A percentile compares a stretch with the other conserved stretches of the same genome.
phyloP scores from a whole-genome alignment of 2,888 invertebrate genomes.

The Meteorus colon region DNA sequence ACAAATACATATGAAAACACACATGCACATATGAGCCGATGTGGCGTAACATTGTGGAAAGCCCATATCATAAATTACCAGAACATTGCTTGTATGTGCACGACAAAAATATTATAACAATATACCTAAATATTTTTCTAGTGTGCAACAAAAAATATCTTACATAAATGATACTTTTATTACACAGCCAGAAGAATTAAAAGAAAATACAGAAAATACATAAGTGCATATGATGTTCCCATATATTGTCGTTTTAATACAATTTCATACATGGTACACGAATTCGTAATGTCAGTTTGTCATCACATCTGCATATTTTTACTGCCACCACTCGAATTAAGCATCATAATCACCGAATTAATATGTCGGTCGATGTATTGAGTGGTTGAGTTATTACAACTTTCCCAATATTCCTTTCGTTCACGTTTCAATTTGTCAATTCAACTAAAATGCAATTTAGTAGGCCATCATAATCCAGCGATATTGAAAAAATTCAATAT shows the following conservation, averaged over 20 bases:
- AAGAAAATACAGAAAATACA: not conserved
- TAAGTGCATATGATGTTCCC: not conserved
- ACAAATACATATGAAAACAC: not conserved
- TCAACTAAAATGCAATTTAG: not conserved
- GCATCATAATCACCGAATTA: too few species aligned
- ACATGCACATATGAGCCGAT: not conserved
- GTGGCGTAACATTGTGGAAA: conserved; percentile 11
- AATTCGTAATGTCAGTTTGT: not conserved
- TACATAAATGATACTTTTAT: not conserved
- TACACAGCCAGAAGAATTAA: not conserved
- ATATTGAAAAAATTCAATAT: not conserved
- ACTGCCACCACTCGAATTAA: too few species aligned
- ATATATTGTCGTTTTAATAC: not conserved
- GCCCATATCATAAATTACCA: conserved; percentile 12
- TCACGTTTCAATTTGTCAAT: not conserved
- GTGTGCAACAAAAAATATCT: not conserved
- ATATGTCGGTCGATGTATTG: not conserved
- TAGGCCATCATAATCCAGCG: not conserved
- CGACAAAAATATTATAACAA: not conserved
- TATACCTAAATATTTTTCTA: not conserved
- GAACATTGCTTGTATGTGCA: not conserved
- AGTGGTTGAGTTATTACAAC: not conserved
- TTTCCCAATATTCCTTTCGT: not conserved
- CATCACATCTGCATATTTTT: not conserved
- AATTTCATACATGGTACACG: not conserved